Evolutionary conservation across 1,140 invertebrate genomes (phyloP).

Genomic region (Harpegnathos saltator): DNA sequence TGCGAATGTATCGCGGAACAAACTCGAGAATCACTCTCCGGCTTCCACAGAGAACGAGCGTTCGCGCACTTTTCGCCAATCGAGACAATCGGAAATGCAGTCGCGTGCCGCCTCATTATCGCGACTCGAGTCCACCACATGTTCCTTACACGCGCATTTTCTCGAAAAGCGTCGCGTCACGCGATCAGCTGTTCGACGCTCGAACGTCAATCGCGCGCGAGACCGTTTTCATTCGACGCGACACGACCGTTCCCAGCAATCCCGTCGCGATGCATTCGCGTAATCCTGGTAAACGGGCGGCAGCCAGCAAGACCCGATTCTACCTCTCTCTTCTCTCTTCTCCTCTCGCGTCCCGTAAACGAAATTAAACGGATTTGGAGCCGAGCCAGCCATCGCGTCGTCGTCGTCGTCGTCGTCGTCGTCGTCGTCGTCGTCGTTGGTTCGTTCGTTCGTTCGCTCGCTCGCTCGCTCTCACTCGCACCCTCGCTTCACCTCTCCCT

Average conservation of each 20-base stretch:
- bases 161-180: not conserved
- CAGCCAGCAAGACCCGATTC: constrained; percentile 35
- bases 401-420: constrained; percentile 67
- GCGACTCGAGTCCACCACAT: not conserved
- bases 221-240: constrained; percentile 15
- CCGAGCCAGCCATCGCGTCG: constrained; percentile 76
- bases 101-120: too few species aligned
- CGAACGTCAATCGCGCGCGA: constrained; percentile 20
- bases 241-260: constrained; percentile 31
- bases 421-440: constrained; percentile 69
- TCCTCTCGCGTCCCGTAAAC: constrained; percentile 75
- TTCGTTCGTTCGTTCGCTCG: constrained; percentile 27
- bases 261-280: constrained; percentile 42
- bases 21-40: too few species aligned
- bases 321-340: constrained; percentile 31
- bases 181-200: constrained; percentile 43
- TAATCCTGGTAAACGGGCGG: constrained; percentile 42
- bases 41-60: too few species aligned
- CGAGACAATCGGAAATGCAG: too few species aligned
- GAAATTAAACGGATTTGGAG: constrained; percentile 83
- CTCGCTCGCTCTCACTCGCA: not conserved
- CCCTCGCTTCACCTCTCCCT: constrained; percentile 53
- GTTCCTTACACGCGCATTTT: not conserved
- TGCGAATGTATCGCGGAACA: too few species aligned
- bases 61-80: too few species aligned